A percentile compares a stretch with the other conserved stretches of the same genome.
Conservation (phyloP, 2,888 invertebrate species). For the Campoplex capitator region DNA sequence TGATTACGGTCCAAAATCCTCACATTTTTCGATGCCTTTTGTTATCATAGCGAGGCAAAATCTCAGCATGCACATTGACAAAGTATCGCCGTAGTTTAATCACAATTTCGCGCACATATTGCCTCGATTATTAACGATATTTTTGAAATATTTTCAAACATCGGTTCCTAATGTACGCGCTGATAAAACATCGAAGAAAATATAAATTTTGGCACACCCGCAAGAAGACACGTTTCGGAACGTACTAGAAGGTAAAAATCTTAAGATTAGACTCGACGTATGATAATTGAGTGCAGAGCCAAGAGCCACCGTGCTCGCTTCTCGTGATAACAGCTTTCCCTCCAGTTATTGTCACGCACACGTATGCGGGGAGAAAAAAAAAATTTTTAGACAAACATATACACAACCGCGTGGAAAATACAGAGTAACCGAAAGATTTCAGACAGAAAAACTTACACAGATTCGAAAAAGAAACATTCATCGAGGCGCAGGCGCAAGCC, state of each 20-base stretch:
- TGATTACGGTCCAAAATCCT: slow-evolving; percentile 35
- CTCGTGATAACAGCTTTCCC: slow-evolving; percentile 80
- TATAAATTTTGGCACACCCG: background rate
- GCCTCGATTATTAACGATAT: background rate
- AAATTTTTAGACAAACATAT: slow-evolving; percentile 30
- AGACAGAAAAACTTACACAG: slow-evolving; percentile 43
- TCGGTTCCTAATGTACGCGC: no score
- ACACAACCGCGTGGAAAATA: background rate
- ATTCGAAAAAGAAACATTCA: background rate
- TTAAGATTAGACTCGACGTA: slow-evolving; percentile 63
- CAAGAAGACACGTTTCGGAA: slow-evolving; percentile 26
- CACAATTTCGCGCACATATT: background rate
- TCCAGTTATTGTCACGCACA: slow-evolving; percentile 74
- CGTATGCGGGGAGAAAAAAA: background rate
- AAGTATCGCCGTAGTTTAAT: background rate
- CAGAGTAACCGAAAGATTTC: background rate
- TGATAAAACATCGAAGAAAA: background rate
- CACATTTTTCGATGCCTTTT: slow-evolving; percentile 52
- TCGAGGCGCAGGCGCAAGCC: slow-evolving; percentile 41
- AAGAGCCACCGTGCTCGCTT: slow-evolving; percentile 75
- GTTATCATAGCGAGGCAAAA: background rate
- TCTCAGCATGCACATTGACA: background rate
- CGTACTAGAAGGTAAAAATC: slow-evolving; percentile 58
- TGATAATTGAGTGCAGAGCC: slow-evolving; percentile 78
- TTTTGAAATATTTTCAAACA: background rate